These are phyloP conservation scores for Betta splendens DNA, from an alignment of 2,797 vertebrate genomes.

Conservation along the genomic window DNA sequence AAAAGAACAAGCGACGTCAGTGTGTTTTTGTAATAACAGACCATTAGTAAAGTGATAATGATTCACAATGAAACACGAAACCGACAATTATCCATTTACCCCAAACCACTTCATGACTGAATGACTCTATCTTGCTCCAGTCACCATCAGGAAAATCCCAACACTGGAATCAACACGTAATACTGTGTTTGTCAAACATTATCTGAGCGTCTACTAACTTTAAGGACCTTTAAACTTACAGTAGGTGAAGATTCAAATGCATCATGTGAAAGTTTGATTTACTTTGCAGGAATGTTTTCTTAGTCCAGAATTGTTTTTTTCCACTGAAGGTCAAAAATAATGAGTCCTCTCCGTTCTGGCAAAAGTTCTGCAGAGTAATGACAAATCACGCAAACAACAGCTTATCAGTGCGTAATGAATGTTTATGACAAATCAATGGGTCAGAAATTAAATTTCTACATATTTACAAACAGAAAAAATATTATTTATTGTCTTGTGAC, in stretches of 20 bases:
- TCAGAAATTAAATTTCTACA: constrained; percentile 72
- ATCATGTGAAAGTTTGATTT: constrained; percentile 13
- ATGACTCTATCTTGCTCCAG: constrained; percentile 14
- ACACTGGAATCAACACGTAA: constrained; percentile 20
- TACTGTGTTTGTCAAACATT: not conserved
- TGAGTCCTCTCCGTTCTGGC: too few species aligned
- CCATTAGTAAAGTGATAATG: not conserved
- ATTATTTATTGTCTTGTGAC: constrained; percentile 64
- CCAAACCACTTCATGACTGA: constrained; percentile 19
- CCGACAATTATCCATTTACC: constrained; percentile 14
- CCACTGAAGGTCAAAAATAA: not conserved
- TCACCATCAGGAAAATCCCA: constrained; percentile 31
- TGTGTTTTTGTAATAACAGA: not conserved
- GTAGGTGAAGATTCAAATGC: not conserved
- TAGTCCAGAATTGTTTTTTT: not conserved
- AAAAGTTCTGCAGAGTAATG: constrained; percentile 8
- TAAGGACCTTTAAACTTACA: constrained; percentile 9
- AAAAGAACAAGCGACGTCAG: constrained; percentile 3
- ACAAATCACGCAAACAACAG: constrained; percentile 41
- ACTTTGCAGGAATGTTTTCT: not conserved
- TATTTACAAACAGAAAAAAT: constrained; percentile 78
- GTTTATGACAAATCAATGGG: constrained; percentile 45
- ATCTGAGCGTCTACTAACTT: constrained; percentile 7
- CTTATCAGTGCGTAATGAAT: constrained; percentile 25
- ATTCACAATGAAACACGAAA: not conserved